Percentiles rank a stretch among this genome's conserved stretches.
phyloP scores from a whole-genome alignment of 53 echinoderm and acorn worm species.

The Echinometra lucunter region DNA sequence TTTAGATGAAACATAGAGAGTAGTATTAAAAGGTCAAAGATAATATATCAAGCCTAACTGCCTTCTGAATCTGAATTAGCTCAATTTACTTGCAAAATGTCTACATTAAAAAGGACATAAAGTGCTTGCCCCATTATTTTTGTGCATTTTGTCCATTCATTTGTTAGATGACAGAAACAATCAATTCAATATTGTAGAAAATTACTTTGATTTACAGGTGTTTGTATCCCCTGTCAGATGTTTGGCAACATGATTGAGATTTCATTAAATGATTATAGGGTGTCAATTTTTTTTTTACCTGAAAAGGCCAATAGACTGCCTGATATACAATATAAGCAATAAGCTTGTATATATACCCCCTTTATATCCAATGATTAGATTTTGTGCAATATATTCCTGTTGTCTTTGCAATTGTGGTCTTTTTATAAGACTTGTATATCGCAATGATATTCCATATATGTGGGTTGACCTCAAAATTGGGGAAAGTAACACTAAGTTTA shows the following conservation, averaged over 20 bases:
- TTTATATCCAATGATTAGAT: not conserved
- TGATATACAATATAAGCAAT: not conserved
- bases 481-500: not conserved
- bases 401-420: too few relatives aligned
- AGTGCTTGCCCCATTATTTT: too few relatives aligned
- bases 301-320: not conserved
- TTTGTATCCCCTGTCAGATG: not conserved
- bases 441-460: constrained; percentile 1
- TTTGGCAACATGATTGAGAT: not conserved
- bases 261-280: not conserved
- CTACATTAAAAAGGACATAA: too few relatives aligned
- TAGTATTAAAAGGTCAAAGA: too few relatives aligned
- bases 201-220: not conserved
- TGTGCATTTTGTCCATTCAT: too few relatives aligned
- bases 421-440: not conserved
- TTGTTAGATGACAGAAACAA: too few relatives aligned
- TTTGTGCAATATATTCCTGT: not conserved
- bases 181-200: too few relatives aligned
- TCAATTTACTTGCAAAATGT: too few relatives aligned
- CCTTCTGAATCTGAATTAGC: too few relatives aligned
- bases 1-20: too few relatives aligned
- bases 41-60: too few relatives aligned
- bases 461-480: not conserved
- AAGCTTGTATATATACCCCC: not conserved
- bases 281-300: too few relatives aligned